Evolutionary conservation across 1,140 invertebrate genomes (phyloP), one percentile per base, ranked within the genome.

Genomic region (Tetragonula clypearis): DNA sequence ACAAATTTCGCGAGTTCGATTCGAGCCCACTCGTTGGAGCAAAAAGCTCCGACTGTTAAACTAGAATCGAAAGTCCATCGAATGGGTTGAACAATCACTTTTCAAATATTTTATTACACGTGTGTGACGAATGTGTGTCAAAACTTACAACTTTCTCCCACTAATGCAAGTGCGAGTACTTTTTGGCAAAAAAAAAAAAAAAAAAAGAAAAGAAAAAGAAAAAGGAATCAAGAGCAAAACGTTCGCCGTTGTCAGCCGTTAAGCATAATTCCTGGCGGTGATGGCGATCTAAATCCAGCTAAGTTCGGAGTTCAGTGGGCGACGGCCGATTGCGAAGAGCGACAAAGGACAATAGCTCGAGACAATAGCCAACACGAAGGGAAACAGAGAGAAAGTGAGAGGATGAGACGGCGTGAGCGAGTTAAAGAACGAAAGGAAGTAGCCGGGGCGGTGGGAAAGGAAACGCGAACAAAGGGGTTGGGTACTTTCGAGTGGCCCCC

Each of bases 381-480:
- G 30, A 21, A 30, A 65, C 5, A 21, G 19, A 35, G 26, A 49
- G 60, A 17, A 35, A 30, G 35, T 26, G 8, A 35, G 8, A 35
- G 26, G 56, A 9, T 41, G 17, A 53, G 6, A 17, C 19, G 9
- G 41, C 8, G 41, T 8, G 1, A 49, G 65, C 23, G 84, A 66
- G 81, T 72, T 77, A 76, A 77, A 82, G 72, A 83, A 80, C 49
- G 66, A 68, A 88, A 79, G 79, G 88, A 86, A 87, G 85, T 69
- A 66, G 80, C 73, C 55, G 56, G 71, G 21, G 79, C 69, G 68
- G 3, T 19, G 56, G 76, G 65, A 74, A 74, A 86, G 79, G 88
- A 85, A 82, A 15, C 82, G 26, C 60, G 85, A 69, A 92, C 85
- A 91, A 92, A 92, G 91, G 92, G 84, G 23, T 14, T 82, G 72